A percentile compares a stretch with the other conserved stretches of the same genome.
phyloP scores from a whole-genome alignment of 2,113 vertebrate species.

The Pleuronectes platessa region DNA sequence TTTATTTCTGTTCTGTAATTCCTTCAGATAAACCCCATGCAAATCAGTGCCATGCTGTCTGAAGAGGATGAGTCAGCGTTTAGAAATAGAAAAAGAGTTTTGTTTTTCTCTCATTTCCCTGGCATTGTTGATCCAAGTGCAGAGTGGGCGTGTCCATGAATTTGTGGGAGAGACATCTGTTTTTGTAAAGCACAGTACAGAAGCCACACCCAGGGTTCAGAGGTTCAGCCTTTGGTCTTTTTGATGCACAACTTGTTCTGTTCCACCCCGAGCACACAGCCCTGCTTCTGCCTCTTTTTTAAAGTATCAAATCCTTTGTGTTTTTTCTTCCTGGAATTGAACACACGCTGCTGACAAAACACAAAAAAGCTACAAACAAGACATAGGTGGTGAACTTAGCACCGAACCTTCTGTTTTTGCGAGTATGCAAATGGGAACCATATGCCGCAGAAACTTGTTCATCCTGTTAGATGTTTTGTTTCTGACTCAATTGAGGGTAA shows the following conservation, averaged over 20 bases:
- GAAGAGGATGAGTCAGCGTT: constrained; percentile 21
- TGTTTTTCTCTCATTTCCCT: neutral
- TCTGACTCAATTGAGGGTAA: no score
- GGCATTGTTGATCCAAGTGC: constrained; percentile 68
- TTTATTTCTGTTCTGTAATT: constrained; percentile 11
- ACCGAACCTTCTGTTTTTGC: no score
- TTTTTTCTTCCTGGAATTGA: neutral
- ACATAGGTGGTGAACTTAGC: neutral
- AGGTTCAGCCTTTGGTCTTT: constrained; percentile 62
- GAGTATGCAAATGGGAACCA: no score
- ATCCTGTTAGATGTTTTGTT: no score
- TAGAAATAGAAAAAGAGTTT: constrained; percentile 23
- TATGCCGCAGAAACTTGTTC: no score
- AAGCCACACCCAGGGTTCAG: constrained; percentile 76
- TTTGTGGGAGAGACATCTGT: constrained; percentile 71
- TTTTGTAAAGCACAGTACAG: constrained; percentile 69
- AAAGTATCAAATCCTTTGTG: constrained; percentile 3
- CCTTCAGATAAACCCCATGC: neutral
- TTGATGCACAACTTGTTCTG: constrained; percentile 55
- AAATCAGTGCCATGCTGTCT: constrained; percentile 11
- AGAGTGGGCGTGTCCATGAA: constrained; percentile 58
- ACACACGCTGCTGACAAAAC: neutral
- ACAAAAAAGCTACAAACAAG: neutral
- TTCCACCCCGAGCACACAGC: constrained; percentile 45
- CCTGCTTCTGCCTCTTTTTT: constrained; percentile 5